phyloP scores from a whole-genome alignment of 2,888 invertebrate genomes.

The Dichetophora obliterata region DNA sequence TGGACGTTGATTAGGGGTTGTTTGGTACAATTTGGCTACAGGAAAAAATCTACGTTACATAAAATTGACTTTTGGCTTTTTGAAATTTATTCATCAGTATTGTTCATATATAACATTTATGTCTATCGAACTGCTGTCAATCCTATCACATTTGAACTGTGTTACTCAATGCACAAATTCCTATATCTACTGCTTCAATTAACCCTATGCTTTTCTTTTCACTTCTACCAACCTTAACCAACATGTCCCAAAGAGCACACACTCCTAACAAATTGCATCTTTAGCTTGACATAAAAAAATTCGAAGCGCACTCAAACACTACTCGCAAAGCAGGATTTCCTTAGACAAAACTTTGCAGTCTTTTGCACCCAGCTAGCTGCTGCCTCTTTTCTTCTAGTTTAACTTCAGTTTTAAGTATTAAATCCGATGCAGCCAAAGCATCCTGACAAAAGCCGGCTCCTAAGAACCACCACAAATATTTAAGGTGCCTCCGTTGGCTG shows the following conservation, averaged over 20 bases:
- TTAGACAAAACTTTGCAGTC: constrained; percentile 5
- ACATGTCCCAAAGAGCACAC: too few species aligned
- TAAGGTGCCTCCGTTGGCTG: neutral
- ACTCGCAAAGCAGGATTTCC: constrained; percentile 18
- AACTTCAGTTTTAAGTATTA: neutral
- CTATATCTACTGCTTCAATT: neutral
- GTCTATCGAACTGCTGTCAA: neutral
- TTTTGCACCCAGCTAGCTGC: neutral
- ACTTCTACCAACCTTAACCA: too few species aligned
- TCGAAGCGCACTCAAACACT: neutral
- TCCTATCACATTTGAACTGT: neutral
- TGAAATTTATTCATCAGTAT: neutral
- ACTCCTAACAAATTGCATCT: constrained; percentile 17
- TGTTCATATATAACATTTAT: neutral
- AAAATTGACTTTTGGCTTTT: neutral
- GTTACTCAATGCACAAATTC: neutral
- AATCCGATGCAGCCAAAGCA: neutral
- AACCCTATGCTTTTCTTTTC: neutral
- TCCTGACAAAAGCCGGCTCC: constrained; percentile 20
- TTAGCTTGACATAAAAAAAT: neutral
- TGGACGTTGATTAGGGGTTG: neutral
- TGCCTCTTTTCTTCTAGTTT: neutral
- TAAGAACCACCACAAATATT: constrained; percentile 24
- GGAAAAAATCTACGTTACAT: neutral
- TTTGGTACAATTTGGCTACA: neutral